Evolutionary conservation across 2,888 invertebrate genomes (phyloP).

Genomic region (Sialis fuliginosa): DNA sequence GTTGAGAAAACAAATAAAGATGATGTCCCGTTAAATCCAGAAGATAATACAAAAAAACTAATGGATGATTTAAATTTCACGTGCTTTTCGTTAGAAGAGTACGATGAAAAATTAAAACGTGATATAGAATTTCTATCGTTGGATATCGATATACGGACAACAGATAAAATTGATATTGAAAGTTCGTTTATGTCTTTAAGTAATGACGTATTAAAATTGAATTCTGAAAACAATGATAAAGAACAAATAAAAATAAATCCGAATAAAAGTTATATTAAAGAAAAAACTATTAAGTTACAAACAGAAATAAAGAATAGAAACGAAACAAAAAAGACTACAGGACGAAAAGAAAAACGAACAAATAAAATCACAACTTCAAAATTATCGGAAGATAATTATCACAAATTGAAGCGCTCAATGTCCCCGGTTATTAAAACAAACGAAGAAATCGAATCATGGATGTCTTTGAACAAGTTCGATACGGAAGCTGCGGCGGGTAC

Average conservation of each 20-base stretch:
- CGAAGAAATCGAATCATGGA: conserved; percentile 18
- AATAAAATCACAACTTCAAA: no score
- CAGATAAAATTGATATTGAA: background rate
- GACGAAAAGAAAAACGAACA: no score
- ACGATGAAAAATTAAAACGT: conserved; percentile 3
- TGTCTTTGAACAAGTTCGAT: conserved; percentile 11
- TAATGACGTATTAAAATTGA: no score
- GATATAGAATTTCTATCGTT: conserved; percentile 4
- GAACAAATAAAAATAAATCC: no score
- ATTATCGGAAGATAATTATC: no score
- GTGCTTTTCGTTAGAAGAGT: conserved; percentile 3
- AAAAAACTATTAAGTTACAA: no score
- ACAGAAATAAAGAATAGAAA: no score
- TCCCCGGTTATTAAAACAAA: background rate
- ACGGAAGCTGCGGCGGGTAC: conserved; percentile 7
- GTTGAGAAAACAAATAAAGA: background rate
- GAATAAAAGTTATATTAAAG: no score
- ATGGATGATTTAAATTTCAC: background rate
- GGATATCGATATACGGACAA: background rate
- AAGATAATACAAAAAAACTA: background rate
- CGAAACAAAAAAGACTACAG: no score
- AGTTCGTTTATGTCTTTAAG: no score
- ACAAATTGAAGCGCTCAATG: background rate
- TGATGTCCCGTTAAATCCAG: background rate
- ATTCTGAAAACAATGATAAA: no score